phyloP scores from a whole-genome alignment of 1,140 invertebrate species.

The Listronotus bonariensis region DNA sequence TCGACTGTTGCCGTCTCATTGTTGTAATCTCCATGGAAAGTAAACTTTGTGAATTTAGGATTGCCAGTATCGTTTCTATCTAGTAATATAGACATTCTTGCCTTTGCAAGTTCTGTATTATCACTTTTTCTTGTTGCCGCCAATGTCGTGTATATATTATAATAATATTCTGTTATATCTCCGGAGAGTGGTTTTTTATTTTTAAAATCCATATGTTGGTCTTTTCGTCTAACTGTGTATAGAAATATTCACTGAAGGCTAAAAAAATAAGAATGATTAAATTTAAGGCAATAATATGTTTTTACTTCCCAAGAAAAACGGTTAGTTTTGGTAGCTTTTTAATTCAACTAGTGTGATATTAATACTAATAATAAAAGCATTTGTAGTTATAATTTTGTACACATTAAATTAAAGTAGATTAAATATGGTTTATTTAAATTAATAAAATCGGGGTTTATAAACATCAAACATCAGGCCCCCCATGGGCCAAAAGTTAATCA shows the following conservation, averaged over 20 bases:
- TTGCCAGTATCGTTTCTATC: neutral
- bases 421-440: too few relatives aligned
- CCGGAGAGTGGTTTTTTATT: constrained; percentile 6
- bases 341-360: too few relatives aligned
- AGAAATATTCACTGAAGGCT: constrained; percentile 30
- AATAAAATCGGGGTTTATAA: too few relatives aligned
- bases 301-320: too few relatives aligned
- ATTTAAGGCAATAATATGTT: too few relatives aligned
- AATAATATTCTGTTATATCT: constrained; percentile 6
- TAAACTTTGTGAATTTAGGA: constrained; percentile 26
- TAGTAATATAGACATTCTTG: constrained; percentile 27
- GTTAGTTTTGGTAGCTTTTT: too few relatives aligned
- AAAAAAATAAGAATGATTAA: too few relatives aligned
- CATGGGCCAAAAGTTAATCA: too few relatives aligned
- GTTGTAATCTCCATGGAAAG: constrained; percentile 23
- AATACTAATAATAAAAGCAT: too few relatives aligned
- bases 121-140: constrained; percentile 14
- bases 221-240: neutral
- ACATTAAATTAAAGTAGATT: too few relatives aligned
- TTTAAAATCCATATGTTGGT: constrained; percentile 9
- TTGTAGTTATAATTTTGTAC: too few relatives aligned
- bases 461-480: too few relatives aligned
- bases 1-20: neutral
- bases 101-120: constrained; percentile 18
- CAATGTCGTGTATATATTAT: constrained; percentile 11